Evolutionary conservation across 2,113 vertebrate species (phyloP).

Genomic region (Sorex fumeus): DNA sequence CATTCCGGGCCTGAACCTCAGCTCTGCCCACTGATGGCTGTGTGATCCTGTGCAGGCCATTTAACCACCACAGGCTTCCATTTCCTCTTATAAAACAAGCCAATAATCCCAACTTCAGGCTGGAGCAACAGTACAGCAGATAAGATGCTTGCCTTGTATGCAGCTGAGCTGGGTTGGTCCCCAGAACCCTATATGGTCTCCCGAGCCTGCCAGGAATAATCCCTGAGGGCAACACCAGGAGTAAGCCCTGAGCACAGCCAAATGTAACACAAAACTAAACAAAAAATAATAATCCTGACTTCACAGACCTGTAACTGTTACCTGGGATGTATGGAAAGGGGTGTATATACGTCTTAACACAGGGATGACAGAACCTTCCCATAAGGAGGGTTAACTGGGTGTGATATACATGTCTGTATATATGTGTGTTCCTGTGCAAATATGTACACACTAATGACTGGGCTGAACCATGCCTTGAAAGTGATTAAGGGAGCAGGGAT

Average conservation of each 20-base stretch:
- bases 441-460: no score
- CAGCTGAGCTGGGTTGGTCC: no score
- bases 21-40: neutral
- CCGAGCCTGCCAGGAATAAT: no score
- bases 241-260: no score
- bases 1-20: neutral
- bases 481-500: no score
- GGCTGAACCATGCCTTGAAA: no score
- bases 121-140: no score
- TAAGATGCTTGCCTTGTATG: no score
- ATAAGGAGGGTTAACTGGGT: neutral
- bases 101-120: neutral
- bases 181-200: no score
- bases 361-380: neutral
- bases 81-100: slow-evolving; percentile 11
- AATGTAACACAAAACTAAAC: no score
- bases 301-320: neutral
- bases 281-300: neutral
- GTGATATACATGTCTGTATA: no score
- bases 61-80: neutral
- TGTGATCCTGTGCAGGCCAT: neutral
- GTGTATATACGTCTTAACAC: neutral
- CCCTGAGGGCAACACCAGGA: no score
- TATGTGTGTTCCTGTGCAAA: neutral
- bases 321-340: neutral